Conservation (phyloP, 30 jellyfish, hydroid and myxozoan species). For the Catostylus mosaicus region DNA sequence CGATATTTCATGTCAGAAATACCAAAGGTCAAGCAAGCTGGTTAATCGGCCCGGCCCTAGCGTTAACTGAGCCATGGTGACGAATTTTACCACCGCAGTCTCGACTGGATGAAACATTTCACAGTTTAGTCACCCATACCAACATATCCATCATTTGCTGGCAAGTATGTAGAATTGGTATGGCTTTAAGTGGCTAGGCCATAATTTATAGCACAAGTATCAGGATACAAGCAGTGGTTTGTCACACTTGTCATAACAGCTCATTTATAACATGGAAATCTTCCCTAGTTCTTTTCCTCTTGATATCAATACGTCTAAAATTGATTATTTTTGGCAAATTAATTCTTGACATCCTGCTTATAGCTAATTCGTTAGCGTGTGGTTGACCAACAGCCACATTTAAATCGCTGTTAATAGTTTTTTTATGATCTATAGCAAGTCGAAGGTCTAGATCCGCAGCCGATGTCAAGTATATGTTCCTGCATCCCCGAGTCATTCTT, state of each 20-base stretch:
- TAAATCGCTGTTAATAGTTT: constrained; percentile 36
- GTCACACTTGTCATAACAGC: constrained; percentile 43
- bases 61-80: too few species aligned
- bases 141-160: neutral
- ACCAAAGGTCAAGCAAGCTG: too few species aligned
- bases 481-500: too few species aligned
- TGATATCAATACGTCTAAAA: constrained; percentile 13
- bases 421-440: constrained; percentile 27
- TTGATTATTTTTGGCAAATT: constrained; percentile 49
- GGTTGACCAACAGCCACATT: constrained; percentile 14
- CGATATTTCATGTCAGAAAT: too few species aligned
- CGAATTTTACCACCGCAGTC: neutral
- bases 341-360: constrained; percentile 43
- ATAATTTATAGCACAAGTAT: constrained; percentile 8
- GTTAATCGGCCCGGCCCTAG: too few species aligned
- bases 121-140: neutral
- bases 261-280: constrained; percentile 42
- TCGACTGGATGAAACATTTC: neutral
- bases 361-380: constrained; percentile 31
- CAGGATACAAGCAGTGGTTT: constrained; percentile 38
- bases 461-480: too few species aligned
- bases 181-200: constrained; percentile 30
- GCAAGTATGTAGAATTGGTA: neutral
- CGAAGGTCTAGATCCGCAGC: neutral
- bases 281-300: constrained; percentile 10